Percentiles rank a stretch among this genome's conserved stretches.
phyloP scores from a whole-genome alignment of 2,797 vertebrate genomes.

The Fistularia tabacaria region DNA sequence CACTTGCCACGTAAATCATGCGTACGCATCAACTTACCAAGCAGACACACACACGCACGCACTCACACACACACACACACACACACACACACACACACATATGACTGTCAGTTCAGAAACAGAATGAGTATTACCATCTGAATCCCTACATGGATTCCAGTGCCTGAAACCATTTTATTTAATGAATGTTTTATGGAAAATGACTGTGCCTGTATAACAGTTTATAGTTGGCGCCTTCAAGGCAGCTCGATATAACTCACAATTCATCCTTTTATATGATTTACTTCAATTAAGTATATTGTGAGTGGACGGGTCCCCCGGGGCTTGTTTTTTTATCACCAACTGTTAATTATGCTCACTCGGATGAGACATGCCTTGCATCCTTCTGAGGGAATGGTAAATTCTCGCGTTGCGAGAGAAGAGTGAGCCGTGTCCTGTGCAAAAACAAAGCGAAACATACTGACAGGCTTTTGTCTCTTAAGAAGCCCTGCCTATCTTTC shows the following conservation, averaged over 20 bases:
- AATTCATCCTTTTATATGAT: conserved; percentile 69
- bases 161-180: conserved; percentile 51
- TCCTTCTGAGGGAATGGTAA: conserved; percentile 39
- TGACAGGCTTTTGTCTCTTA: too few relatives aligned
- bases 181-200: conserved; percentile 56
- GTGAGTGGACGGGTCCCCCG: conserved; percentile 63
- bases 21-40: not conserved
- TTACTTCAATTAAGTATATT: conserved; percentile 77
- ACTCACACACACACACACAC: conserved; percentile 2
- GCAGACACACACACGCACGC: conserved; percentile 3
- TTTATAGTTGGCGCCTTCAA: conserved; percentile 55
- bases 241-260: conserved; percentile 49
- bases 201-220: conserved; percentile 46
- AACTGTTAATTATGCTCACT: conserved; percentile 65
- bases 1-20: too few relatives aligned
- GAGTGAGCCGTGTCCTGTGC: conserved; percentile 11
- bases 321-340: conserved; percentile 54
- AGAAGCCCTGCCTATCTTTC: too few relatives aligned
- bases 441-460: not conserved
- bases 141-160: conserved; percentile 1
- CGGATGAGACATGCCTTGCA: conserved; percentile 46
- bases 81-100: conserved; percentile 1
- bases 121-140: conserved; percentile 8
- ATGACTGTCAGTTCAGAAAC: conserved; percentile 11
- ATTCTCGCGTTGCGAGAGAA: conserved; percentile 26